These are phyloP conservation scores for Melipona bicolor DNA, from an alignment of 2,888 invertebrate genomes.

Conservation along the genomic window DNA sequence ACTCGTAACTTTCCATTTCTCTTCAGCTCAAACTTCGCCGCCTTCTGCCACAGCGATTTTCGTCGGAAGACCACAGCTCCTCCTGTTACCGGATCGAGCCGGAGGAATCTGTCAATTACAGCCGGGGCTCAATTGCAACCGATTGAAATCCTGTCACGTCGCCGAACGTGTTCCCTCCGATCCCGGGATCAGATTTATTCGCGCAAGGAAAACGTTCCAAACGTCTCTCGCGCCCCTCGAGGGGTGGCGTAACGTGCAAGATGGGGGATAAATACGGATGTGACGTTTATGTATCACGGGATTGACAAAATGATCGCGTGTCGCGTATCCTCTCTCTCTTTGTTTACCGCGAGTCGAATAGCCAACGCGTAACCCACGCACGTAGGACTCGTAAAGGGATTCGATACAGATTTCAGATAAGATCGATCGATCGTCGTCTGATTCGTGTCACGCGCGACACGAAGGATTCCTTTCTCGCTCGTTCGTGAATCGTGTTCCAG, in stretches of 20 bases:
- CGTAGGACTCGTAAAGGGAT: constrained; percentile 10
- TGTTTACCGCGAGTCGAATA: constrained; percentile 18
- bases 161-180: constrained; percentile 10
- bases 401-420: background rate
- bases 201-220: background rate
- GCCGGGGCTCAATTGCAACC: background rate
- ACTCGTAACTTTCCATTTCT: background rate
- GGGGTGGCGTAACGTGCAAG: background rate
- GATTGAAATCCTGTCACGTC: constrained; percentile 24
- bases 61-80: no score
- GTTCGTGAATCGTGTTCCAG: background rate
- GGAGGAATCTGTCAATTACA: constrained; percentile 32
- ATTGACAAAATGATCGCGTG: background rate
- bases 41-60: no score
- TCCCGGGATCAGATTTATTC: constrained; percentile 20
- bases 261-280: constrained; percentile 18
- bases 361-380: background rate
- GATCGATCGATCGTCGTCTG: background rate
- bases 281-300: no score
- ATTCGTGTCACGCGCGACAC: background rate
- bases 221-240: background rate
- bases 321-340: background rate
- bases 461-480: background rate
- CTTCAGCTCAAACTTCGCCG: background rate
- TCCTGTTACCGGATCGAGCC: background rate